Base-by-base conservation (phyloP, 2,797 vertebrate species). In the Pantherophis alleghaniensis region DNA sequence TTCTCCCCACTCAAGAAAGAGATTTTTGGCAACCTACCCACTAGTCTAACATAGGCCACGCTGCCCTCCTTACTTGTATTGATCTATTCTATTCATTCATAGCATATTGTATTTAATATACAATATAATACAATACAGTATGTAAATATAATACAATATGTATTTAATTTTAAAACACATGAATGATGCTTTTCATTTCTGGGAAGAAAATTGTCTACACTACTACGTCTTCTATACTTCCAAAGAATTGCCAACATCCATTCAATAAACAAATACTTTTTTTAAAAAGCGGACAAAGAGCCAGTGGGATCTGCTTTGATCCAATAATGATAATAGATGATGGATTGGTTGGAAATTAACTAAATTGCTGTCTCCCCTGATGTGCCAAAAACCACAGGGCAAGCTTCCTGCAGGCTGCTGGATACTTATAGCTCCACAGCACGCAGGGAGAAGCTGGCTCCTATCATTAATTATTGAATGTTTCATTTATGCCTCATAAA, bases 401-500 rank as follows among this genome's bases (percentile, higher is more conserved):
- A 88, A 1, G 0, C 63, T 90, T 26, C 93, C 66, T 28, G 11
- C 93, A 94, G 91, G 88, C 57, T 94, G 74, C 2, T 10, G 1
- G 9, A 94, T 96, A 94, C 95, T 95, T 95, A 96, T 0, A 0
- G 79, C 92, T 96, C 95, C 91, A 37, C 61, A 0, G 26, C 95
- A 91, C 92, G 90, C 95, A 92, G 93, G 91, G 93, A 94, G 93
- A 95, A 95, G 93, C 94, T 93, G 37, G 92, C 74, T 2, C 89
- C 69, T 24, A 83, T 94, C 95, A 94, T 97, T 94, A 96, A 96
- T 97, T 97, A 97, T 96, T 95, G 96, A 97, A 88, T 92, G 90
- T 96, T 97, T 97, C 94, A 96, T 97, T 97, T 97, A 96, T 94
- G 91, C 94, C 89, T 95, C 96, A 96, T 96, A 96, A 97, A 97